These are phyloP conservation scores for Aphis craccivora DNA, from an alignment of 1,140 invertebrate genomes.

Conservation along the genomic window DNA sequence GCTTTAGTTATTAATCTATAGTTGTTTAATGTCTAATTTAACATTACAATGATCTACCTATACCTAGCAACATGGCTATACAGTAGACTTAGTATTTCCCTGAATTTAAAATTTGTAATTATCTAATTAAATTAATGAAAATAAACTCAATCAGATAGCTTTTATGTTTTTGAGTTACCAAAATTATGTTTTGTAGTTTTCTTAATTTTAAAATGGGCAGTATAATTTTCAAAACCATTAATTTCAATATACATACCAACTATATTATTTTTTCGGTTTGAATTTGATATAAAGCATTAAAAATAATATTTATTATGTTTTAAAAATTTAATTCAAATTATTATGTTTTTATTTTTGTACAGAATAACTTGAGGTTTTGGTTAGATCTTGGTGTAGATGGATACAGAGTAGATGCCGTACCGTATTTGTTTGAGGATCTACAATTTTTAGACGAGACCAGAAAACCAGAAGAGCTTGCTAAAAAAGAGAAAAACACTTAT, in stretches of 20 bases:
- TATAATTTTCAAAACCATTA: neutral
- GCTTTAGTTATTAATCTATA: neutral
- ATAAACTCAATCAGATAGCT: too few relatives aligned
- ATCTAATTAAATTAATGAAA: too few relatives aligned
- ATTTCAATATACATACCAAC: neutral
- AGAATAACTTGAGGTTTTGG: slow-evolving; percentile 71
- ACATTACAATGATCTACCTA: too few relatives aligned
- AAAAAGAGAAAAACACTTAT: slow-evolving; percentile 27
- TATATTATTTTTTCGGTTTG: neutral
- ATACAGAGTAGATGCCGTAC: slow-evolving; percentile 73
- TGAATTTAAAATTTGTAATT: too few relatives aligned
- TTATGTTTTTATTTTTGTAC: neutral
- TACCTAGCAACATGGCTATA: too few relatives aligned
- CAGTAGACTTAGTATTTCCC: too few relatives aligned
- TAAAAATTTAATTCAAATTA: neutral
- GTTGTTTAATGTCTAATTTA: too few relatives aligned
- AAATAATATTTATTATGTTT: neutral
- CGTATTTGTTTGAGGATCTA: slow-evolving; percentile 65
- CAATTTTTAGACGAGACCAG: slow-evolving; percentile 63
- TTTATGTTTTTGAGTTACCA: neutral
- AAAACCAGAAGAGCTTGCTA: neutral
- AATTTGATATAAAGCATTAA: neutral
- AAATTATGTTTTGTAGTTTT: neutral
- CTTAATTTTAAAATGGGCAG: neutral
- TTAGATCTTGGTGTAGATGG: slow-evolving; percentile 74